Base-by-base conservation (phyloP, 2,113 vertebrate genomes). In the Prunella fulvescens region DNA sequence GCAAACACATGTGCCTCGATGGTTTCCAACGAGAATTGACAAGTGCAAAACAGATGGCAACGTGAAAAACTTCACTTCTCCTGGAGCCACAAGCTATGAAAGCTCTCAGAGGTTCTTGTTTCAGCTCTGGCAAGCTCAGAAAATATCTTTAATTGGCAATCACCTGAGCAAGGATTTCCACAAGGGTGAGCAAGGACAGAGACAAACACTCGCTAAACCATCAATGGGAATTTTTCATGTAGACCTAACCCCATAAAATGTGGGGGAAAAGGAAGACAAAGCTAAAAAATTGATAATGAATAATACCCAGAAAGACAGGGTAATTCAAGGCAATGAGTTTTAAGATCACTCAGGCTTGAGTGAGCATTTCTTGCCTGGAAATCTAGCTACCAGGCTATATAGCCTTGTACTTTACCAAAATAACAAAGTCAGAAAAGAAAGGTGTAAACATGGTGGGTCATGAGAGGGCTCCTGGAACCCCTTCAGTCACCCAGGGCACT, bases 1-100 rank as follows among this genome's bases (percentile, higher is more conserved):
- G 94, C 58, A 90, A 94, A 82, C 67, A 57, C 72, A 67, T 31
- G 35, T 61, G 57, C 93, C 82, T 89, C 16, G 6, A 67, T 61
- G 60, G 47, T 23, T 96, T 87, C 45, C 84, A 80, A 44, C 1
- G 19, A 84, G 84, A 92, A n/a, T 47, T 84, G 67, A 94, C 53
- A 77, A 94, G 84, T 12, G 56, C 73, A 73, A 95, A 93, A 72
- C 95, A 95, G 91, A 88, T 87, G 80, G 82, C 51, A 82, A 44
- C 0, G 1, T 25, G 22, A 53, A 93, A 73, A 54, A 33, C 35
- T 76, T 76, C 29, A 42, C 35, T 23, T 95, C 45, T 91, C 37
- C 66, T 50, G 19, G 19, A 87, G 57, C 44, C 79, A 44, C 1
- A 18, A 2, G 4, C 33, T 87, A 17, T 9, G 66, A 85, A 93